phyloP scores from a whole-genome alignment of 2,888 invertebrate genomes.

The Venusia cambrica region DNA sequence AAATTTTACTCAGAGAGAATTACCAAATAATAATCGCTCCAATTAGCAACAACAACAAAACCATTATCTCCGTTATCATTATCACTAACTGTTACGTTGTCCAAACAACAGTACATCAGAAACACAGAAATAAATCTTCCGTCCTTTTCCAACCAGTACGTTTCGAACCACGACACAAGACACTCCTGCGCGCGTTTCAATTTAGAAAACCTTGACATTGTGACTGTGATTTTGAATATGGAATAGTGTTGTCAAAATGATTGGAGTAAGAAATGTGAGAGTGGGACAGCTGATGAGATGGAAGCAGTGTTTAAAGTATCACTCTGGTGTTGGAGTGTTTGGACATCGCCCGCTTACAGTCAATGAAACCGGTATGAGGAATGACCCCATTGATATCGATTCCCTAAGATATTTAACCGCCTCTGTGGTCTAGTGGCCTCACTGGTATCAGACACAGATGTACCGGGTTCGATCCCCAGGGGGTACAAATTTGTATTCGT shows the following conservation, averaged over 20 bases:
- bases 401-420: no score
- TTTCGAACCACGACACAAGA: conserved; percentile 33
- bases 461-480: no score
- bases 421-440: no score
- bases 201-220: conserved; percentile 46
- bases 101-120: conserved; percentile 16
- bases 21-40: no score
- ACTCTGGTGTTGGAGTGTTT: conserved; percentile 81
- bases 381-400: no score
- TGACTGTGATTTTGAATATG: conserved; percentile 29
- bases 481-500: no score
- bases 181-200: conserved; percentile 59
- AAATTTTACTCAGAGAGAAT: no score
- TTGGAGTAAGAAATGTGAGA: conserved; percentile 49
- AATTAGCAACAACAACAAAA: no score
- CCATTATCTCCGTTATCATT: no score
- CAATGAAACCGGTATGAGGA: conserved; percentile 63
- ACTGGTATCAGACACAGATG: no score
- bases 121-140: conserved; percentile 27
- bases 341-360: conserved; percentile 76
- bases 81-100: conserved; percentile 23
- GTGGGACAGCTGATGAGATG: conserved; percentile 50
- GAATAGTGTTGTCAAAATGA: conserved; percentile 45
- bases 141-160: conserved; percentile 42
- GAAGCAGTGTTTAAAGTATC: conserved; percentile 62